phyloP scores from a whole-genome alignment of 2,888 invertebrate genomes.

The Pollenia labialis region DNA sequence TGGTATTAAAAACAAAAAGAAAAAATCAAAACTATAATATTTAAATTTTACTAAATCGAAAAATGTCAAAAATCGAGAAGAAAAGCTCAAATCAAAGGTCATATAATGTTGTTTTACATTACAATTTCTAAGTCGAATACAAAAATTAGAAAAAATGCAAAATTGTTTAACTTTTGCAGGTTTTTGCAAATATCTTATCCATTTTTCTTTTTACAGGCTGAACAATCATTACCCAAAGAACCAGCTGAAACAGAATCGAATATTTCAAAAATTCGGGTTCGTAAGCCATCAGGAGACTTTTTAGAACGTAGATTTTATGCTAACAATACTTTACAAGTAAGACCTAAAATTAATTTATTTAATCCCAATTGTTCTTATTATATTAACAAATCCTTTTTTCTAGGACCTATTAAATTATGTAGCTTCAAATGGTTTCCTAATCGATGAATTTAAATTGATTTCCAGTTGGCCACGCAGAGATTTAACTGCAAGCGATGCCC shows the following conservation, averaged over 20 bases:
- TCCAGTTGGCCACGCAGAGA: constrained; percentile 97
- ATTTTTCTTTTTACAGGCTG: constrained; percentile 83
- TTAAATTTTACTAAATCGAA: no score
- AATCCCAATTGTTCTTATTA: no score
- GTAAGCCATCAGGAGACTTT: constrained; percentile 91
- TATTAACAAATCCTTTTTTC: neutral
- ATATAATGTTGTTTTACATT: no score
- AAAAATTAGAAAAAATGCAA: no score
- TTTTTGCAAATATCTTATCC: neutral
- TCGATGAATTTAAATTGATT: constrained; percentile 94
- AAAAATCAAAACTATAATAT: no score
- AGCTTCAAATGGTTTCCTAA: constrained; percentile 94
- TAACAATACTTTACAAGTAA: constrained; percentile 85
- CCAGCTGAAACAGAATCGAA: constrained; percentile 86
- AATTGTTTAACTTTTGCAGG: no score
- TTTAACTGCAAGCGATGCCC: constrained; percentile 92
- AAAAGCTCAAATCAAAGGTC: no score
- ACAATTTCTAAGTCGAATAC: no score
- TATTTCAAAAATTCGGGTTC: constrained; percentile 91
- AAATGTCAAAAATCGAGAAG: no score
- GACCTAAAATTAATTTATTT: neutral
- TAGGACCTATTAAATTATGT: constrained; percentile 93
- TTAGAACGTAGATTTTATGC: constrained; percentile 90
- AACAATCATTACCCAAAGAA: constrained; percentile 89
- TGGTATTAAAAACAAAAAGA: no score